Base-by-base conservation (phyloP, 2,888 invertebrate species). In the Protonemura montana region DNA sequence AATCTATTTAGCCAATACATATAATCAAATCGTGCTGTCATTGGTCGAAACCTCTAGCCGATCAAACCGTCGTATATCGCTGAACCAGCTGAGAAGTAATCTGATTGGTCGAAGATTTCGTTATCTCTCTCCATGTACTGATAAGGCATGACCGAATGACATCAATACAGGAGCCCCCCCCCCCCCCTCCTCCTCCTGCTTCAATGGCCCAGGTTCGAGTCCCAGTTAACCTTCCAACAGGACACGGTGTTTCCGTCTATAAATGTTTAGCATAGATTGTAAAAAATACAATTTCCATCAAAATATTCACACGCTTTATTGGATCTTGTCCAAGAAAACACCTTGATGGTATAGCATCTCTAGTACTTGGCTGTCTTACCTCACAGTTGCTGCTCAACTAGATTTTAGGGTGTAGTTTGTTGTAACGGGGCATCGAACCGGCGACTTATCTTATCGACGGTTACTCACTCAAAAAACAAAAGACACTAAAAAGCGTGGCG, bases 391-490 rank as follows among this genome's bases (percentile, higher is more conserved):
- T 6, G 35, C 35, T 35, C 35, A 59, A 59, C 59, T 59, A 59
- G 59, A 59, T 59, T 59, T n/a, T 59, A 59, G 59, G 59, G 59
- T 59, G 59, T 59, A 59, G 59, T 59, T 59, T 59, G 59, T 59
- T 16, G 16, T 59, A 59, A 59, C 81, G 81, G 81, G 28, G 81
- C 81, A 81, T 28, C 81, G 81, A 81, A 81, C 81, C 30, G 28
- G 2, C 13, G 28, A 81, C 81, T 81, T 81, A 30, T n/a, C 81
- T 81, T 81, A 81, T 81, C 81, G 26, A 27, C n/a, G 26, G 27
- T 30, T n/a, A 30, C 29, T 30, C 81, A n/a, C 81, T n/a, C 81
- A 81, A 13, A 81, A 81, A 81, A 81, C 81, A 81, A 7, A 30
- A 10, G n/a, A 28, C 21, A 59, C 16, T 59, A 59, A 59, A 59